Evolutionary conservation across 2,113 vertebrate genomes (phyloP), one percentile per base, ranked within the genome.

Genomic region (Albula goreensis): DNA sequence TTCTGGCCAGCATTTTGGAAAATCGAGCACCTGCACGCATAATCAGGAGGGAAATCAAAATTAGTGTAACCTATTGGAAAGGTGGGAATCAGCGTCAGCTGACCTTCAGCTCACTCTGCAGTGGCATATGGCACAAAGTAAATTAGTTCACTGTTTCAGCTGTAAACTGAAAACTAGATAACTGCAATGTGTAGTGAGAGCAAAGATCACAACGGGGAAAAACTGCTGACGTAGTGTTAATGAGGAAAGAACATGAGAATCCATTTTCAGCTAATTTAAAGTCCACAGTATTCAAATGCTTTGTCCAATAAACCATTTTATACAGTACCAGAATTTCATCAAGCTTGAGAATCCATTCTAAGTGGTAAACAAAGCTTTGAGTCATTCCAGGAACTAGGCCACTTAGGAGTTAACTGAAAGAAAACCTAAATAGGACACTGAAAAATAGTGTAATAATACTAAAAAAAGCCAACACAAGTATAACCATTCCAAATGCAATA

Each of bases 401-500:
- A 66, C 51, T 52, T 49, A 81, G 50, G 80, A 56, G 51, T 53
- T 11, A 12, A 81, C 19, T 53, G 12, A 81, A 56, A 25, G 78
- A 6, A 52, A 1, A 81, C n/a, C 31, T 79, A 79, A n/a, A 74
- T 74, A n/a, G 66, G 70, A 31, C 70, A 52, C 87, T 85, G 70
- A 49, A 51, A 77, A 56, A 49, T 41, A 82, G 66, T 83, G 0
- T 31, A 57, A 57, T 86, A 82, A 82, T 56, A 84, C 31, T 41
- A 50, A 85, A 82, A 82, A 56, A 87, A 83, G 53, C 19, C 8
- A 19, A 12, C 50, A 74, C 19, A 86, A 78, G 11, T n/a, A 84
- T 11, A 84, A 52, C 50, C 50, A 52, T 53, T 82, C n/a, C 77
- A 85, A 80, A 78, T 22, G 74, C 83, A 87, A 90, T 66, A 86